A percentile compares a stretch with the other conserved stretches of the same genome.
Evolutionary conservation across 1,140 invertebrate genomes (phyloP).

Genomic region (Penaeus indicus): DNA sequence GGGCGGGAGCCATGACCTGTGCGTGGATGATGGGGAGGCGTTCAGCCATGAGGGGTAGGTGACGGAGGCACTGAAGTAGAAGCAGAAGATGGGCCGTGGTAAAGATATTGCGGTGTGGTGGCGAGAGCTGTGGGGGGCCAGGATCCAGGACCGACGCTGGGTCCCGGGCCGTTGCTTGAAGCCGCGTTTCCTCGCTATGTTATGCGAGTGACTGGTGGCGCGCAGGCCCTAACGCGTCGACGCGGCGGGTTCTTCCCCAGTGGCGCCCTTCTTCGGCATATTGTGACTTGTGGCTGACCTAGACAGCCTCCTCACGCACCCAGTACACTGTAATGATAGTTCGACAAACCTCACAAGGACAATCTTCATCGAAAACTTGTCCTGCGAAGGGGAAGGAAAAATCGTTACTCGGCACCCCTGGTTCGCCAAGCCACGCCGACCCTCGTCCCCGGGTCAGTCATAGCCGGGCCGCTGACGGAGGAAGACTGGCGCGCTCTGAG

Average conservation of each 20-base stretch:
- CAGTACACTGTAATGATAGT: too few relatives aligned
- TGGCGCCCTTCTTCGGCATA: background rate
- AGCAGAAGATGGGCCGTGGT: slow-evolving; percentile 1
- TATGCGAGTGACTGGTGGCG: slow-evolving; percentile 33
- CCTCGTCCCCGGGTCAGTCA: slow-evolving; percentile 41
- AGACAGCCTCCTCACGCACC: too few relatives aligned
- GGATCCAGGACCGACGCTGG: slow-evolving; percentile 48
- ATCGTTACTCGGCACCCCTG: slow-evolving; percentile 50
- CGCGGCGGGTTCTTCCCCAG: slow-evolving; percentile 43
- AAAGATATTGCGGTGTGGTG: slow-evolving; percentile 32
- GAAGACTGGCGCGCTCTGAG: slow-evolving; percentile 15
- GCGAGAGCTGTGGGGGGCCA: slow-evolving; percentile 36
- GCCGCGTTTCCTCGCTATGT: slow-evolving; percentile 31
- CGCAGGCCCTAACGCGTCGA: slow-evolving; percentile 42
- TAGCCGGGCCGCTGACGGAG: slow-evolving; percentile 42
- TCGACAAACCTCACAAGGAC: too few relatives aligned
- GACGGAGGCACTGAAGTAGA: slow-evolving; percentile 16
- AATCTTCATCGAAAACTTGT: slow-evolving; percentile 4
- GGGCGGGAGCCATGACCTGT: too few relatives aligned
- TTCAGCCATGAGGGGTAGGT: background rate
- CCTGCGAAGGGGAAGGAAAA: slow-evolving; percentile 43
- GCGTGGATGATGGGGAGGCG: too few relatives aligned
- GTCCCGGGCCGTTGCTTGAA: slow-evolving; percentile 44
- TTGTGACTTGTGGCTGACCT: slow-evolving; percentile 1
- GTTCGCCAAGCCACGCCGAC: slow-evolving; percentile 45